Base-by-base conservation (phyloP, 2,797 vertebrate genomes). In the Podarcis siculus region DNA sequence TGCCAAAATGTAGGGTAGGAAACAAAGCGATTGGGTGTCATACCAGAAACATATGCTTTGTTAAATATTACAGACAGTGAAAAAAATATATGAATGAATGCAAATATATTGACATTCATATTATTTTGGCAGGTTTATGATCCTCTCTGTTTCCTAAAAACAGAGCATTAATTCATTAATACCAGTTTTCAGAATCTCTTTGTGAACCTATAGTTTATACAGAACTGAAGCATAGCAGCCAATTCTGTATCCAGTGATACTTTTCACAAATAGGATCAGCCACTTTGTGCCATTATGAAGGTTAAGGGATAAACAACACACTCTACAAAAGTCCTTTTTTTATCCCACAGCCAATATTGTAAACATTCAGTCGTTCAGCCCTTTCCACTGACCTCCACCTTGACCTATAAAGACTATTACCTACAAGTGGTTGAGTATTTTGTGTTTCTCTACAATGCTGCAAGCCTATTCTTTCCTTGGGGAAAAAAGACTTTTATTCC, bases 211-310 rank as follows among this genome's bases (percentile, higher is more conserved):
- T 67, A 91, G 92, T 92, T 94, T 94, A 95, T 92, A 90, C 89
- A 91, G 77, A 94, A 90, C 88, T 94, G 92, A 95, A 94, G 88
- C 88, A 93, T 93, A 95, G 92, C 90, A 91, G 92, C 83, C 94
- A 93, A 94, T 94, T 92, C 87, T 87, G 89, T 88, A 89, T 86
- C 89, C 58, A 88, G 92, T 93, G 89, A 80, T 8, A 90, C 85
- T 89, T 85, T 89, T 94, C 90, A 88, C 79, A 95, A 95, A 95
- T 86, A 92, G 92, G 87, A 95, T 92, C 88, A 93, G 89, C 72
- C 86, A 85, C 89, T 73, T 91, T 92, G 93, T 91, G 76, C 83
- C 89, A 79, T 89, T 90, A 61, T 91, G 86, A 92, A 92, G 88
- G 88, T 21, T 95, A 93, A 93, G 92, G 72, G 88, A 90, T 92